phyloP scores from a whole-genome alignment of 2,797 vertebrate species.

The Vultur gryphus region DNA sequence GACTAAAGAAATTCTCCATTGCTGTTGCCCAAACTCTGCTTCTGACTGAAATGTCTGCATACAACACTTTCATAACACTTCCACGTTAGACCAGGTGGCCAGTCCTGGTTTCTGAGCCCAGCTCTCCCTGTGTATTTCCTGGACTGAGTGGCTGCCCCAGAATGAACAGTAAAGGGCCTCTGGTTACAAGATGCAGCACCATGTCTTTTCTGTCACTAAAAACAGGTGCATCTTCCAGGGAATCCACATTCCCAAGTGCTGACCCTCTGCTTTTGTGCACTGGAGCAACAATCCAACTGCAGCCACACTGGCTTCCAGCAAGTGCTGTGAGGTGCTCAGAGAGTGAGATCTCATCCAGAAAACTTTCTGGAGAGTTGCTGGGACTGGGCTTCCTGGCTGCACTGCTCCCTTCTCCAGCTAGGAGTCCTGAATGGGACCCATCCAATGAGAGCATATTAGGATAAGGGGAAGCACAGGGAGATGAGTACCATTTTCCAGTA shows the following conservation, averaged over 20 bases:
- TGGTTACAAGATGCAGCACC: background rate
- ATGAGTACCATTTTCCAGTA: background rate
- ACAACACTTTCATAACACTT: background rate
- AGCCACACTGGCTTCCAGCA: background rate
- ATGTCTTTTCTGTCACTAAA: background rate
- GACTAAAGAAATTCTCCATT: background rate
- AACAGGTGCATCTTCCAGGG: accelerated
- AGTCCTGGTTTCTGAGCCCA: background rate
- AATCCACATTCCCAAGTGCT: background rate
- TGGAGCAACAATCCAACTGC: background rate
- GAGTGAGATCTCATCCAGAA: background rate
- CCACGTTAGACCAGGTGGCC: accelerated
- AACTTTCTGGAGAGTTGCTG: background rate
- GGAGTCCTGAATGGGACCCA: background rate
- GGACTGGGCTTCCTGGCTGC: background rate
- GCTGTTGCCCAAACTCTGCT: background rate
- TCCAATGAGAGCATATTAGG: background rate
- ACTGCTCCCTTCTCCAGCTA: background rate
- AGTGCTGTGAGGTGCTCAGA: background rate
- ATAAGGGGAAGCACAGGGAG: background rate
- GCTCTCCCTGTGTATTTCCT: accelerated
- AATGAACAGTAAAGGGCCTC: background rate
- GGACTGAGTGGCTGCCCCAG: background rate
- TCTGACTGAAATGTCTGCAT: background rate
- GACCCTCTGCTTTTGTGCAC: background rate